These are phyloP conservation scores for Pseudomyrmex pallidus DNA, from an alignment of 1,140 invertebrate species.

Conservation along the genomic window DNA sequence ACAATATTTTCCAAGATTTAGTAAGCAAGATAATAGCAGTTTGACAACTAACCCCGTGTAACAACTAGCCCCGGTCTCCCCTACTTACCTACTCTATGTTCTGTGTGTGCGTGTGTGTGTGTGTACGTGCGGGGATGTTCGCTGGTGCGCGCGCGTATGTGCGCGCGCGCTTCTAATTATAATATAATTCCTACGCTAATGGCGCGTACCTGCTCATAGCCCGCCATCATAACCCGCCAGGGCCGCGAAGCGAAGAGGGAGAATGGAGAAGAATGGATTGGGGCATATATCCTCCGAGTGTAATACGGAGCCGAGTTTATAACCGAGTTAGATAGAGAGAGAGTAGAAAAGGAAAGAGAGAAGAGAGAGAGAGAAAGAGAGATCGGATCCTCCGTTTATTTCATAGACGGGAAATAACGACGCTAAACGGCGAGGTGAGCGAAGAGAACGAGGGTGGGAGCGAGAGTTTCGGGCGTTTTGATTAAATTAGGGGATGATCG, in stretches of 20 bases:
- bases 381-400: conserved; percentile 74
- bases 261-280: conserved; percentile 35
- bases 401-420: conserved; percentile 68
- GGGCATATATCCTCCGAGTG: conserved; percentile 64
- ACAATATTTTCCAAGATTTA: too few species aligned
- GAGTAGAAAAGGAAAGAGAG: too few species aligned
- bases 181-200: conserved; percentile 63
- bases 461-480: conserved; percentile 65
- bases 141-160: conserved; percentile 5
- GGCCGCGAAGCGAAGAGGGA: conserved; percentile 2
- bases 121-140: too few species aligned
- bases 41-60: too few species aligned
- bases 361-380: conserved; percentile 19
- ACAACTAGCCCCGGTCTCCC: too few species aligned
- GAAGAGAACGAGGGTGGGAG: conserved; percentile 56
- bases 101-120: too few species aligned
- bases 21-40: too few species aligned
- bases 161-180: conserved; percentile 43
- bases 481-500: conserved; percentile 84
- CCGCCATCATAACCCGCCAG: conserved; percentile 77
- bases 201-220: conserved; percentile 77
- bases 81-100: too few species aligned
- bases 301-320: conserved; percentile 83
- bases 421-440: conserved; percentile 58
- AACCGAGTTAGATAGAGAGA: conserved; percentile 79